A percentile compares a stretch with the other conserved stretches of the same genome.
Evolutionary conservation across 2,797 vertebrate species (phyloP).

Genomic region (Neomorphus geoffroyi): DNA sequence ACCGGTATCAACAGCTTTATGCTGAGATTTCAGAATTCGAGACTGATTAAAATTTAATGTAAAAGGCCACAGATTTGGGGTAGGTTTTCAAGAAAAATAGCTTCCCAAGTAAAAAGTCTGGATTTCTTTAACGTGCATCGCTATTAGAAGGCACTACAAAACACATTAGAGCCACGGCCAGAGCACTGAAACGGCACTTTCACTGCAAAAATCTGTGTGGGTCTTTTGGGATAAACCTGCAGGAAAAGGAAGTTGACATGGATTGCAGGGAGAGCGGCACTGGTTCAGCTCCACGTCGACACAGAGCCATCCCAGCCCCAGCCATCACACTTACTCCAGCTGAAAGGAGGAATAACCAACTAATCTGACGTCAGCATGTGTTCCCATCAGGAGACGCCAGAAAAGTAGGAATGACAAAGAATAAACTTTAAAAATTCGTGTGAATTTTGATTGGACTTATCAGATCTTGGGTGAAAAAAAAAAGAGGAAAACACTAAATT

Average conservation of each 20-base stretch:
- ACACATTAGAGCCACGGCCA: slow-evolving; percentile 31
- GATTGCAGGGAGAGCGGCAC: background rate
- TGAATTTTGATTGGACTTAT: background rate
- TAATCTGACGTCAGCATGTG: rapidly evolving
- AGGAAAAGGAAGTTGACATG: background rate
- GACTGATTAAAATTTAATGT: slow-evolving; percentile 90
- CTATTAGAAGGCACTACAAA: slow-evolving; percentile 44
- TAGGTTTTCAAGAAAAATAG: slow-evolving; percentile 64
- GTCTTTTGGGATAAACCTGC: background rate
- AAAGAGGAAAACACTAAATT: background rate
- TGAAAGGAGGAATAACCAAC: too few relatives aligned
- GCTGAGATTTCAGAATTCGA: slow-evolving; percentile 93
- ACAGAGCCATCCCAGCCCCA: too few relatives aligned
- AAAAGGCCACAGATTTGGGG: slow-evolving; percentile 85
- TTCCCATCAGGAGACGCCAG: rapidly evolving
- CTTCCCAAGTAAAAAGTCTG: slow-evolving; percentile 28
- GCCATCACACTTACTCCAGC: rapidly evolving
- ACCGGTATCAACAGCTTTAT: slow-evolving; percentile 88
- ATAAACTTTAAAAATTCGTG: rapidly evolving
- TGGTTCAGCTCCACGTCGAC: background rate
- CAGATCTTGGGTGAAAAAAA: rapidly evolving
- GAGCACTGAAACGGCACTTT: slow-evolving; percentile 48
- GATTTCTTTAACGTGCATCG: slow-evolving; percentile 53
- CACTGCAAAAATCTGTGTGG: background rate
- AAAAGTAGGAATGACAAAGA: background rate